Percentiles rank a stretch among this genome's conserved stretches.
phyloP scores from a whole-genome alignment of 92 coral and sea anemone genomes.

The Heteractis magnifica region DNA sequence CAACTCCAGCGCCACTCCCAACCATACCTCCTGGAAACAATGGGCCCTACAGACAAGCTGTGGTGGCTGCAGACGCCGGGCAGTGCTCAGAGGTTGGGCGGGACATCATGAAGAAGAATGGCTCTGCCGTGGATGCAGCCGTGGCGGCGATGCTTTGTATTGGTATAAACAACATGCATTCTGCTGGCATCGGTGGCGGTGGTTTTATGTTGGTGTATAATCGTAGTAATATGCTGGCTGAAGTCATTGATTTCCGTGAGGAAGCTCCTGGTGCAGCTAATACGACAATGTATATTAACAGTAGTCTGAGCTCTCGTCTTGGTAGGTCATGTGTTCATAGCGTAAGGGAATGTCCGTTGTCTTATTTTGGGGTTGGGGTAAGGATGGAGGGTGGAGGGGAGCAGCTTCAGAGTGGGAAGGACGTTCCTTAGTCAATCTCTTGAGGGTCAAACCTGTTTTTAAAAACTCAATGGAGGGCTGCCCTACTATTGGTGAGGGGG shows the following conservation, averaged over 20 bases:
- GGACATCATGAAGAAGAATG: slow-evolving; percentile 61
- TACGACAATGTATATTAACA: slow-evolving; percentile 69
- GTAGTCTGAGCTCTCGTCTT: slow-evolving; percentile 44
- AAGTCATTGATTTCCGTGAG: slow-evolving; percentile 83
- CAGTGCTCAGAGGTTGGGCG: slow-evolving; percentile 75
- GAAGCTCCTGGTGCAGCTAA: slow-evolving; percentile 74
- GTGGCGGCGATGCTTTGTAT: slow-evolving; percentile 76
- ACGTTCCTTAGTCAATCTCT: no score
- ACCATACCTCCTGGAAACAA: slow-evolving; percentile 35
- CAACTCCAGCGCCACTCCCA: slow-evolving; percentile 19
- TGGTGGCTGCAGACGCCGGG: slow-evolving; percentile 74
- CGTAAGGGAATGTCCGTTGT: background rate
- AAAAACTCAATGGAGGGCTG: no score
- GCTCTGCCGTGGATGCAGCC: slow-evolving; percentile 91
- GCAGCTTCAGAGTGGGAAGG: no score
- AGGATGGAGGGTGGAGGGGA: no score
- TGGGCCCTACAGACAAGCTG: slow-evolving; percentile 69
- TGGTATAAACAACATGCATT: slow-evolving; percentile 93
- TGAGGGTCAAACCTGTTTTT: no score
- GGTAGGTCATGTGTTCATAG: slow-evolving; percentile 48
- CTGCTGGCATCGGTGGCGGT: slow-evolving; percentile 98
- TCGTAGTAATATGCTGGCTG: slow-evolving; percentile 40
- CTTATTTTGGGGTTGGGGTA: no score
- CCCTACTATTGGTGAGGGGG: no score
- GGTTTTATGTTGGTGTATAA: slow-evolving; percentile 86